Evolutionary conservation across 2,888 invertebrate genomes (phyloP).

Genomic region (Eueremaeus valkanovi): DNA sequence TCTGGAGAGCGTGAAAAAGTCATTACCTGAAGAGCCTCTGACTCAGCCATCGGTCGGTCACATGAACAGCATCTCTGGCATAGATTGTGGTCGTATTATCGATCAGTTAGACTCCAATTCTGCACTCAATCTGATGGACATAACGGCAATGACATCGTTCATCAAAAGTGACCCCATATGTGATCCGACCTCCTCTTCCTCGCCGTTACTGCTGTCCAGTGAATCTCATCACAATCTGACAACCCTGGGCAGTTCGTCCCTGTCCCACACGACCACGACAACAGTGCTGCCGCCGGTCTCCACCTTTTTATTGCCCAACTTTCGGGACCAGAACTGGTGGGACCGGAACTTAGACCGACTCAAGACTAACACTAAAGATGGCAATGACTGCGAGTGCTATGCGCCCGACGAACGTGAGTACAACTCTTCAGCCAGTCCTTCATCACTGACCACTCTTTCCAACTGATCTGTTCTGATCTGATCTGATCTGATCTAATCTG

Average conservation of each 20-base stretch:
- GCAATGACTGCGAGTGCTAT: conserved; percentile 85
- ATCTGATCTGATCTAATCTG: no score
- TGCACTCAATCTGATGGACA: conserved; percentile 40
- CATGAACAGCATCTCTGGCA: conserved; percentile 44
- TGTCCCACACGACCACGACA: neutral
- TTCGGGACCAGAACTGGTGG: conserved; percentile 42
- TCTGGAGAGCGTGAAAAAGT: conserved; percentile 11
- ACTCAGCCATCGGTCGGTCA: conserved; percentile 44
- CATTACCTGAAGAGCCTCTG: conserved; percentile 42
- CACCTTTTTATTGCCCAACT: conserved; percentile 41
- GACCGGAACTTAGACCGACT: conserved; percentile 55
- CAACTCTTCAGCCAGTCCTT: conserved; percentile 14
- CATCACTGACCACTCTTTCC: conserved; percentile 36
- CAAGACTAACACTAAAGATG: conserved; percentile 69
- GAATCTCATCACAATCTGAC: conserved; percentile 39
- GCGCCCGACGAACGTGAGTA: conserved; percentile 68
- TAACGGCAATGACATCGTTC: conserved; percentile 39
- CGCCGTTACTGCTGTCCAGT: conserved; percentile 20
- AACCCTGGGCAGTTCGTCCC: neutral
- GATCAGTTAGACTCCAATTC: conserved; percentile 42
- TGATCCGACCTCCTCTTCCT: conserved; percentile 38
- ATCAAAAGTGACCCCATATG: conserved; percentile 43
- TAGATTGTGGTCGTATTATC: conserved; percentile 48
- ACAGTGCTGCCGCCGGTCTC: conserved; percentile 42
- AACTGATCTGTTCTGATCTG: no score